These are phyloP conservation scores for Pteronotus mesoamericanus DNA, from an alignment of 2,797 vertebrate species.

Conservation along the genomic window DNA sequence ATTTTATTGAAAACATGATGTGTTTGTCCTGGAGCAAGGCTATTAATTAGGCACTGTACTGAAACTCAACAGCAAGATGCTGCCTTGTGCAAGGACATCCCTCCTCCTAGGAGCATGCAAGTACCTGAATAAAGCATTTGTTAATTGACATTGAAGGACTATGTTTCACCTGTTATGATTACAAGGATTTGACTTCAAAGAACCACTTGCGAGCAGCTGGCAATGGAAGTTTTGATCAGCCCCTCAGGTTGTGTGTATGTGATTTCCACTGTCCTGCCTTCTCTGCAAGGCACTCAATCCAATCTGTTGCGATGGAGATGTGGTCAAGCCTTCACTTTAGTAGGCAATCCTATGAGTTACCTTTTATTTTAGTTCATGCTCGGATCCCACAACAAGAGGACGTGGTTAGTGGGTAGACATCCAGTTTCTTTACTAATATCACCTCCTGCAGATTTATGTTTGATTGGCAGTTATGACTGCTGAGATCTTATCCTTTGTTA, in stretches of 20 bases:
- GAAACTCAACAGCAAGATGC: neutral
- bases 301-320: neutral
- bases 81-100: neutral
- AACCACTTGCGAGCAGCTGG: neutral
- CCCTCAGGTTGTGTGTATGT: neutral
- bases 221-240: neutral
- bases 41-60: neutral
- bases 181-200: neutral
- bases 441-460: neutral
- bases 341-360: neutral
- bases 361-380: neutral
- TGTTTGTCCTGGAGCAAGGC: slow-evolving; percentile 1
- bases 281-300: neutral
- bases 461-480: neutral
- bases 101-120: neutral
- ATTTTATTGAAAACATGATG: neutral
- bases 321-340: neutral
- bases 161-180: neutral
- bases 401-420: neutral
- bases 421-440: neutral
- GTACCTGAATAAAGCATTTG: neutral
- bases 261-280: neutral
- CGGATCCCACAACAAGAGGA: neutral
- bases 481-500: neutral
- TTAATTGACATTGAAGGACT: neutral